A percentile compares a stretch with the other conserved stretches of the same genome.
These are phyloP conservation scores for Halisarca cf. caerulea DNA, from an alignment of 37 sponge, comb jelly and placozoan genomes.

Conservation along the genomic window DNA sequence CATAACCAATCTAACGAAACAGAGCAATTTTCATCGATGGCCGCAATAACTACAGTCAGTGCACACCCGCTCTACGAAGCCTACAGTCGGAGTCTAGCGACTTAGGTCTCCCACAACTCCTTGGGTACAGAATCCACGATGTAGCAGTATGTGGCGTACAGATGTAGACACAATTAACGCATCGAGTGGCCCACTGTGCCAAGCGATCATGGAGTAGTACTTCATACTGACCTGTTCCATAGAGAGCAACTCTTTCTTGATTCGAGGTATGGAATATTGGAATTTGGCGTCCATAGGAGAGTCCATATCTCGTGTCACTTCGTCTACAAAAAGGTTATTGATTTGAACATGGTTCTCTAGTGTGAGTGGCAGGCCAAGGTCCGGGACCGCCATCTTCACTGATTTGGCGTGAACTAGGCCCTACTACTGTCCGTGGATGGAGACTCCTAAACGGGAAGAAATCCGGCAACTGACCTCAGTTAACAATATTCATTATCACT, in stretches of 20 bases:
- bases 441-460: too few relatives aligned
- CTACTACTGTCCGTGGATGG: too few relatives aligned
- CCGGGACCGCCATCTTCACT: slow-evolving; percentile 4
- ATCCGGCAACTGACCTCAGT: too few relatives aligned
- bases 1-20: too few relatives aligned
- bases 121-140: too few relatives aligned
- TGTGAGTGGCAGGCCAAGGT: background rate
- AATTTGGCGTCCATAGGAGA: slow-evolving; percentile 58
- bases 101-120: background rate
- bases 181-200: background rate
- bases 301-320: slow-evolving; percentile 23
- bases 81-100: too few relatives aligned
- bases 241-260: slow-evolving; percentile 46
- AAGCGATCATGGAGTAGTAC: too few relatives aligned
- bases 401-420: too few relatives aligned
- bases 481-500: too few relatives aligned
- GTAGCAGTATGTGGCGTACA: background rate
- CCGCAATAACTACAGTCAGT: too few relatives aligned
- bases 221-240: slow-evolving; percentile 75
- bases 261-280: slow-evolving; percentile 62
- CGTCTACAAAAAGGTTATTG: background rate
- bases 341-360: slow-evolving; percentile 12
- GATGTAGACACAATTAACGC: background rate
- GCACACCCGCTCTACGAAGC: too few relatives aligned
- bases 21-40: too few relatives aligned